A percentile compares a stretch with the other conserved stretches of the same genome.
Conservation (phyloP, 37 sponge, comb jelly and placozoan species). For the Diacarnus erythraeanus region DNA sequence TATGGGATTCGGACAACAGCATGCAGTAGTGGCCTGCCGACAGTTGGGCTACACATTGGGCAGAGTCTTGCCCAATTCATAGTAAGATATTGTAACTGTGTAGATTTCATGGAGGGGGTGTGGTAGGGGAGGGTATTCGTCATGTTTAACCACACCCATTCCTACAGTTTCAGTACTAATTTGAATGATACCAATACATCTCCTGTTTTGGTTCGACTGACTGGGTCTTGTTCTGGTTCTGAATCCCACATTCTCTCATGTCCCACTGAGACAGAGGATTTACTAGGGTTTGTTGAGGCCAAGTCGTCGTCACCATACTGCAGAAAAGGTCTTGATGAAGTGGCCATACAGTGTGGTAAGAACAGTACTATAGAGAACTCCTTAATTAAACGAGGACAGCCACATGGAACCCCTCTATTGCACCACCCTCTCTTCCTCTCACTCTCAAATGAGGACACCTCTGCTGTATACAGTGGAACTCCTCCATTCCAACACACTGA, state of each 20-base stretch:
- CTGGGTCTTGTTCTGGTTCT: constrained; percentile 25
- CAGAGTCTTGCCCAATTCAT: constrained; percentile 13
- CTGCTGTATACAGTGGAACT: no score
- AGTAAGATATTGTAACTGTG: not conserved
- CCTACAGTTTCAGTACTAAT: not conserved
- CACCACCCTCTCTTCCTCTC: constrained; percentile 16
- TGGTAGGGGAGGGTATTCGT: no score
- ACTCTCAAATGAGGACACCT: no score
- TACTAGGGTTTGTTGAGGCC: not conserved
- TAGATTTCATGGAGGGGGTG: not conserved
- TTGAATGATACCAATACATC: not conserved
- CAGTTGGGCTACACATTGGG: constrained; percentile 40
- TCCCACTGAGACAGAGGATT: not conserved
- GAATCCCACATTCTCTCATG: constrained; percentile 38
- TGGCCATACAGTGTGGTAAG: constrained; percentile 32
- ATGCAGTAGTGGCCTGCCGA: constrained; percentile 43
- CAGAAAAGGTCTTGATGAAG: constrained; percentile 23
- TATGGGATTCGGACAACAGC: not conserved
- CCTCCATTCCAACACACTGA: no score
- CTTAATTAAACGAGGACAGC: no score
- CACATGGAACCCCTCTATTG: no score
- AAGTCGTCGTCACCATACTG: not conserved
- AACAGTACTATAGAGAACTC: no score
- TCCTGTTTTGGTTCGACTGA: not conserved
- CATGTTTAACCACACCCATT: not conserved